Evolutionary conservation across 1,140 invertebrate genomes (phyloP), one percentile per base, ranked within the genome.

Genomic region (Meloidogyne floridensis): DNA sequence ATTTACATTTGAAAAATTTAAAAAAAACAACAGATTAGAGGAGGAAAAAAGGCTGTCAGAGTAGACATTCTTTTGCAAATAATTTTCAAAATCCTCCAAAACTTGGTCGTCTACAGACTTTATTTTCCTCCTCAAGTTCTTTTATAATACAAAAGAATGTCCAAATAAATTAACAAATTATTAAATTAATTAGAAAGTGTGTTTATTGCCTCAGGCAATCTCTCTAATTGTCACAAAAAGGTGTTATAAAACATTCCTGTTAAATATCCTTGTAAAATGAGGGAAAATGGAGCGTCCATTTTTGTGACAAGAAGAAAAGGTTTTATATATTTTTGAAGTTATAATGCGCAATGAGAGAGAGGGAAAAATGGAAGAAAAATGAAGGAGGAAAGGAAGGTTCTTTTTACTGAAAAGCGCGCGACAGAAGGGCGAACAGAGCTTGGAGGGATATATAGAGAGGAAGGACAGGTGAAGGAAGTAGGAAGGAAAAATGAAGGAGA

Each of bases 221-320:
- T 43, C 71, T 42, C n/a, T 71, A n/a, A 3, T 6, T 65, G 15
- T 65, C n/a, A 65, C 59, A 65, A 65, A 65, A 65, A 65, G 77
- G 59, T 43, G 65, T 51, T 69, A 56, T 47, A 47, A 32, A 47
- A 6, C 47, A 47, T 47, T 47, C 7, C 7, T 47, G 47, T 47
- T 47, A 47, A 51, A 77, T 56, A 13, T 42, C 32, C 13, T 13
- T 56, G 77, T 9, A 70, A 71, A 79, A 79, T 79, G 77, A 79
- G 77, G 56, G 77, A 79, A 79, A 79, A 69, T 70, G 77, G 77
- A 32, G 77, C 77, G 77, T 79, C 77, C 65, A 79, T 79, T 79
- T 20, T 43, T 53, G 18, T 6, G 13, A 54, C n/a, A 51, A 65
- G 73, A 69, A 20, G 15, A 13, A 42, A 11, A 20, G 75, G 73